A percentile compares a stretch with the other conserved stretches of the same genome.
Conservation (phyloP, 1,140 invertebrate species). For the Littorina saxatilis region DNA sequence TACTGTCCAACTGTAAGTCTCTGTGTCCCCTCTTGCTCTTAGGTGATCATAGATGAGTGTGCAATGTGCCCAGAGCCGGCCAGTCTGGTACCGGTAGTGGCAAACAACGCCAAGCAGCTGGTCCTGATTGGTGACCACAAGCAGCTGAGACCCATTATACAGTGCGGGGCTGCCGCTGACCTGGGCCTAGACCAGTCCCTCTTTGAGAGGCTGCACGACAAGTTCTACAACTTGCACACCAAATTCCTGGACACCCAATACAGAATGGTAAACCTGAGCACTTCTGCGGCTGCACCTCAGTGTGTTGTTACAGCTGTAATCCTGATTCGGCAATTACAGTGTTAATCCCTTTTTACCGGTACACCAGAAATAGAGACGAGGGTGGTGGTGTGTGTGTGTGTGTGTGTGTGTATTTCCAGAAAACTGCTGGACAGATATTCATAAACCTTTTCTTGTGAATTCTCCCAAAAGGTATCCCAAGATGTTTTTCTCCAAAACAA, state of each 20-base stretch:
- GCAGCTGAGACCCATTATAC: slow-evolving; percentile 66
- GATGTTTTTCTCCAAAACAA: too few relatives aligned
- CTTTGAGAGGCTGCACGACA: slow-evolving; percentile 64
- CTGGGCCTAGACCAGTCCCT: slow-evolving; percentile 67
- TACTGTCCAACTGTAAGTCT: too few relatives aligned
- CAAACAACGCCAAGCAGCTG: slow-evolving; percentile 59
- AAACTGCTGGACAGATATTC: too few relatives aligned
- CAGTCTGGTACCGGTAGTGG: slow-evolving; percentile 61
- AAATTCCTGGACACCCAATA: slow-evolving; percentile 62
- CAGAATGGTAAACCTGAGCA: slow-evolving; percentile 68
- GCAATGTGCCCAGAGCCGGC: slow-evolving; percentile 71
- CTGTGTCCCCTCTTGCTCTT: neutral
- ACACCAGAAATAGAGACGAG: too few relatives aligned
- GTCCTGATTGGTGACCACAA: slow-evolving; percentile 71
- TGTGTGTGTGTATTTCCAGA: too few relatives aligned
- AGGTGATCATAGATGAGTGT: slow-evolving; percentile 66
- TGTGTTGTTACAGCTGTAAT: too few relatives aligned
- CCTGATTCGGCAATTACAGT: too few relatives aligned
- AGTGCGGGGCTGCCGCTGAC: slow-evolving; percentile 50
- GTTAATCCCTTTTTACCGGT: too few relatives aligned
- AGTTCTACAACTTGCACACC: slow-evolving; percentile 22
- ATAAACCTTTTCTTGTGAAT: too few relatives aligned
- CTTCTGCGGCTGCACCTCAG: too few relatives aligned
- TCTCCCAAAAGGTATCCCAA: too few relatives aligned
- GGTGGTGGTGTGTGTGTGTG: too few relatives aligned